Conservation (phyloP, 2,113 vertebrate species). For the Chiloscyllium plagiosum region DNA sequence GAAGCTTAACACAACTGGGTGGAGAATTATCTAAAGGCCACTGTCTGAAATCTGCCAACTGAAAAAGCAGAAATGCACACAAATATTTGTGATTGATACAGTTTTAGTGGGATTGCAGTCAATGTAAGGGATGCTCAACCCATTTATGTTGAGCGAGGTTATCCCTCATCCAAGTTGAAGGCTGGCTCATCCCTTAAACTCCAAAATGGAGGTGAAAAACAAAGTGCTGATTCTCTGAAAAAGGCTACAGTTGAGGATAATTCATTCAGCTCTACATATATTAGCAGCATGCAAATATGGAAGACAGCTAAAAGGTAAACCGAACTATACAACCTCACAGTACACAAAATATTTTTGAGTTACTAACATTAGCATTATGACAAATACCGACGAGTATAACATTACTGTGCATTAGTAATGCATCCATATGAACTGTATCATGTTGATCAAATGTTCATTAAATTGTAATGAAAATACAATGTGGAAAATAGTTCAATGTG, state of each 20-base stretch:
- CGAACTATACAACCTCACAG: neutral
- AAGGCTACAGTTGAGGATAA: neutral
- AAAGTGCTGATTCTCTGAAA: neutral
- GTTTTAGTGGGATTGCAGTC: neutral
- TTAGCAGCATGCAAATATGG: neutral
- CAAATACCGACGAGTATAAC: neutral
- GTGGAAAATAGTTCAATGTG: neutral
- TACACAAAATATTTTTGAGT: neutral
- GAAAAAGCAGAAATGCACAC: neutral
- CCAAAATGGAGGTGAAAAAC: neutral
- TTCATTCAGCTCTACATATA: neutral
- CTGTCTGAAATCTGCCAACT: neutral
- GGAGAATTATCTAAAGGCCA: neutral
- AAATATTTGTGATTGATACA: neutral
- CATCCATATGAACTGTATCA: neutral
- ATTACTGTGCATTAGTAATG: neutral
- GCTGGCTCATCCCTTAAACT: neutral
- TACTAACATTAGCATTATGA: neutral
- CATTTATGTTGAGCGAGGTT: neutral
- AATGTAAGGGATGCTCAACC: neutral
- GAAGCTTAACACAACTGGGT: neutral
- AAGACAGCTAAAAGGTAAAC: neutral
- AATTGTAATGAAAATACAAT: neutral
- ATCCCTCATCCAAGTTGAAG: neutral
- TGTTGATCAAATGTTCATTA: neutral